phyloP scores from a whole-genome alignment of 2,888 invertebrate genomes.

The Merodon equestris region DNA sequence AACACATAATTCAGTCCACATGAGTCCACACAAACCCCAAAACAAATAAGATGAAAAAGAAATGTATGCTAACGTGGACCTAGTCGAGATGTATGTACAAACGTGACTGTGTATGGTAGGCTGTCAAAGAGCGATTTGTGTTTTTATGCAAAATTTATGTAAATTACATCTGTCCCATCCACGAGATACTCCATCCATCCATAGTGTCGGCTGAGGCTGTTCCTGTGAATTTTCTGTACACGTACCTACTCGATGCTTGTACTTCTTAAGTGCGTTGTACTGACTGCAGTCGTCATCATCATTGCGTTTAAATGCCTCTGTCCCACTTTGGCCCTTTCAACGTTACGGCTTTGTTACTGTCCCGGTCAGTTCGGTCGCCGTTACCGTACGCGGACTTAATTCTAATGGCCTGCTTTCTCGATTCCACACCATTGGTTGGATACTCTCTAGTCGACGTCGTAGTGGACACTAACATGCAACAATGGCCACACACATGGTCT shows the following conservation, averaged over 20 bases:
- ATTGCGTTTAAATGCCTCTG: slow-evolving; percentile 22
- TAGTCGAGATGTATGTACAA: too few relatives aligned
- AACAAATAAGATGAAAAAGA: neutral
- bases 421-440: neutral
- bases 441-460: slow-evolving; percentile 19
- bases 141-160: slow-evolving; percentile 56
- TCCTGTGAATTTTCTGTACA: neutral
- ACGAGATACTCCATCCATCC: slow-evolving; percentile 35
- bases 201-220: neutral
- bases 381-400: slow-evolving; percentile 56
- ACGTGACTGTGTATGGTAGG: neutral
- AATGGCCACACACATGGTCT: slow-evolving; percentile 51
- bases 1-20: slow-evolving; percentile 11
- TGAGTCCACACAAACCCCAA: slow-evolving; percentile 2
- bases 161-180: slow-evolving; percentile 45
- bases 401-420: slow-evolving; percentile 63
- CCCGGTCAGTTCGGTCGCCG: slow-evolving; percentile 1
- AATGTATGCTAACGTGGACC: neutral
- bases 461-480: slow-evolving; percentile 50
- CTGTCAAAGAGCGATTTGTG: slow-evolving; percentile 49
- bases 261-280: slow-evolving; percentile 25
- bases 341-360: slow-evolving; percentile 13
- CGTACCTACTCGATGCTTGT: slow-evolving; percentile 3
- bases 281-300: neutral
- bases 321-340: slow-evolving; percentile 46